Base-by-base conservation (phyloP, 2,888 invertebrate genomes). In the Aphidoletes aphidimyza region DNA sequence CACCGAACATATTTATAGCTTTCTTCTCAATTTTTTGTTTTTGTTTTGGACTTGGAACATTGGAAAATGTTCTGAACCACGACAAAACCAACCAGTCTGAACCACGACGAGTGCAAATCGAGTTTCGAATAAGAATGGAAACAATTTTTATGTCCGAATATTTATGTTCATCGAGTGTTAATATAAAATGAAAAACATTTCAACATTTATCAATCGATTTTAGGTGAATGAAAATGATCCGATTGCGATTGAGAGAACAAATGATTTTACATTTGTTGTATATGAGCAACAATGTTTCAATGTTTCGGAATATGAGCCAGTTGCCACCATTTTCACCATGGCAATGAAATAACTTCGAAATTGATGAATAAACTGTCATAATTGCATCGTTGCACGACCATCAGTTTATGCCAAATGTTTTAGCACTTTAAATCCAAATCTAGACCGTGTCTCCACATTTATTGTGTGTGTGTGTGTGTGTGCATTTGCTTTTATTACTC, bases 361-460 rank as follows among this genome's bases (percentile, higher is more conserved):
- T 11, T 69, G 34, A 11, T 11, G 8, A 69, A 30, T 11, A 69
- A 69, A 69, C 30, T 69, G 69, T 69, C 69, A 69, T 69, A 69
- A 69, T 30, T 69, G 69, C 69, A 69, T 69, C 30, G 47, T 19
- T 22, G 8, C 34, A 34, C 11, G 34, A 14, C 30, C 30, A 14
- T 22, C 3, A 11, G 14, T 69, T 69, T 69, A 14, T 30, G 26
- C 30, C 30, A 69, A 69, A 69, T 69, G 69, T 17, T 2, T 30
- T 11, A 11, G 17, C 30, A 69, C 30, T n/a, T n/a, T n/a, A 69
- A 69, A 69, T 30, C 30, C 69, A 30, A 30, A 69, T 69, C 69
- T 69, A 30, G 69, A 69, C 34, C 69, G 30, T 69, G 69, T 69
- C n/a, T n/a, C n/a, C n/a, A n/a, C n/a, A n/a, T n/a, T n/a, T 42